Base-by-base conservation (phyloP, 1,140 invertebrate genomes). In the Lucilia sericata region DNA sequence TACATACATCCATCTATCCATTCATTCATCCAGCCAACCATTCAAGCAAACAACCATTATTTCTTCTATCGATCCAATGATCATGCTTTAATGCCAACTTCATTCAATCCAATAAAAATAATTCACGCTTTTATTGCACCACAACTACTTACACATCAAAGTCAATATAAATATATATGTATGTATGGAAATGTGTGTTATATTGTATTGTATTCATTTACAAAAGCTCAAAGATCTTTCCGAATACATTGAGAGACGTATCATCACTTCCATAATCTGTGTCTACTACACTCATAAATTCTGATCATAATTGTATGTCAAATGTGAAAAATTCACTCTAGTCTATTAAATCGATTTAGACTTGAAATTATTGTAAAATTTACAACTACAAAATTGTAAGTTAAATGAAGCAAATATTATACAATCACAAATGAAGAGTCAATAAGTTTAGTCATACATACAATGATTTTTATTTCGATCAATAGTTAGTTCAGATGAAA, bases 221-320 rank as follows among this genome's bases (percentile, higher is more conserved):
- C 25, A 30, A 30, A 30, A 17, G 42, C 42, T 60, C 14, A 30
- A 30, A 60, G 14, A n/a, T n/a, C 14, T 60, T 60, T 7, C n/a
- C 13, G 13, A 60, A 60, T 60, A 17, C 14, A 60, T 17, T 17
- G 2, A 17, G 14, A n/a, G 4, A 60, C 51, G 13, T 60, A 60
- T 60, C 55, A 42, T 42, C 42, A 42, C 42, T 42, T 42, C 42
- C 42, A 42, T 42, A 42, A 42, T 42, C 42, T 42, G 42, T 42
- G 42, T 42, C 42, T 42, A 42, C 42, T 42, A 42, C 13, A 60
- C 75, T 78, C 75, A 78, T 78, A 78, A 78, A 78, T 42, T 42
- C n/a, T 78, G 34, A 13, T 34, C 42, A 21, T 65, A 83, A 84
- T 84, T 84, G 88, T 88, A 88, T 88, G 88, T 86, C 88, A 88